Conservation (phyloP, 2,113 vertebrate genomes). For the Myotis yumanensis region DNA sequence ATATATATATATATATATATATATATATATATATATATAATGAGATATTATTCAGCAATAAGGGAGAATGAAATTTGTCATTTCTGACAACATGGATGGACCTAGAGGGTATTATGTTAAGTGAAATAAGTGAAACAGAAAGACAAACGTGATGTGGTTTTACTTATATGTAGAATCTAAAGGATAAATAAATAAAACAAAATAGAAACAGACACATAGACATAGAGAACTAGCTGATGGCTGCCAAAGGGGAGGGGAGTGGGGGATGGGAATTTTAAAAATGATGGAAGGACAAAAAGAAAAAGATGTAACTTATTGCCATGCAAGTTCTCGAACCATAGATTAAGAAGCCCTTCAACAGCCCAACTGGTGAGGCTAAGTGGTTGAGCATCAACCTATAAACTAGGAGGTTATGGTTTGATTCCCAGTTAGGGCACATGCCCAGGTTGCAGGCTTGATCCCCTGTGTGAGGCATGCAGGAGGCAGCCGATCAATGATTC, state of each 20-base stretch:
- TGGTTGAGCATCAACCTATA: no score
- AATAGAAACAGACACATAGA: background rate
- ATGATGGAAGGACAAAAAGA: background rate
- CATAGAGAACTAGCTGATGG: background rate
- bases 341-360: background rate
- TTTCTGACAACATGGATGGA: background rate
- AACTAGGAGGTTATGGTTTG: no score
- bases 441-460: no score
- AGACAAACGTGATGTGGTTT: background rate
- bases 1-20: background rate
- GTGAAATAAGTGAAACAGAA: background rate
- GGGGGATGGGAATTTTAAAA: background rate
- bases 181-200: background rate
- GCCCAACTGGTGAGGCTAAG: no score
- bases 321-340: background rate
- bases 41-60: background rate
- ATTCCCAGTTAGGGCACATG: no score
- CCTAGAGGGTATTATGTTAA: background rate
- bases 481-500: no score
- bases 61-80: background rate
- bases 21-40: background rate
- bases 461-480: no score
- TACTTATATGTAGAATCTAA: background rate
- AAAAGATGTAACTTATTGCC: background rate
- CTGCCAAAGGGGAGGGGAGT: background rate